Base-by-base conservation (phyloP, 2,797 vertebrate species). In the Eremophila alpestris region DNA sequence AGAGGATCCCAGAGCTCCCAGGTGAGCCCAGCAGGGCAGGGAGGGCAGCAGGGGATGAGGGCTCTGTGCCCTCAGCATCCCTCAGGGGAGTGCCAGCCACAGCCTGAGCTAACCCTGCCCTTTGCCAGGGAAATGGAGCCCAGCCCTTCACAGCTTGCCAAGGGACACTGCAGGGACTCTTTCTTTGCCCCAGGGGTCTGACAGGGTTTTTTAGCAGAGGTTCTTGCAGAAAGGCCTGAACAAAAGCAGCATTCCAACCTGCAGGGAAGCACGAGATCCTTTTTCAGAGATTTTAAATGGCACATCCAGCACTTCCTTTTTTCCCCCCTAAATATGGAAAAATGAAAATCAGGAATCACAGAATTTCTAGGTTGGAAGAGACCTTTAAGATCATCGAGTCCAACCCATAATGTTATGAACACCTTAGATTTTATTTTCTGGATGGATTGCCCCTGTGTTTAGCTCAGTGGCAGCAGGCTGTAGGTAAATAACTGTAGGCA, bases 241-340 rank as follows among this genome's bases (percentile, higher is more conserved):
- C 48, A 77, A 67, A 70, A 59, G 5, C 4, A 6, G 12, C 77
- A 26, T 41, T 36, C 20, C 40, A 23, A 74, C 22, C 40, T 86
- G 69, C 10, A 7, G 29, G 49, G 67, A 67, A 71, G n/a, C 8
- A 23, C 21, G 23, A 83, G 55, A 43, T 22, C 2, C 0, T 32
- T 23, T 56, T 83, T 87, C 75, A 63, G 54, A 91, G 34, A 63
- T 75, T 41, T 54, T 58, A 75, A 26, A 36, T 20, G 69, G 67
- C 10, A 12, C 0, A 0, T 17, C 9, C 36, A 68, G 27, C n/a
- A 2, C 7, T 59, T 32, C 20, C 3, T 15, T 12, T 19, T 17
- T 17, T 10, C 3, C 2, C 2, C 2, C 1, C 5, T 30, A 54
- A 46, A 36, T 26, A 18, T 41, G 55, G 46, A 58, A 81, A 67